phyloP scores from a whole-genome alignment of 2,113 vertebrate genomes.

The Elachura formosa region DNA sequence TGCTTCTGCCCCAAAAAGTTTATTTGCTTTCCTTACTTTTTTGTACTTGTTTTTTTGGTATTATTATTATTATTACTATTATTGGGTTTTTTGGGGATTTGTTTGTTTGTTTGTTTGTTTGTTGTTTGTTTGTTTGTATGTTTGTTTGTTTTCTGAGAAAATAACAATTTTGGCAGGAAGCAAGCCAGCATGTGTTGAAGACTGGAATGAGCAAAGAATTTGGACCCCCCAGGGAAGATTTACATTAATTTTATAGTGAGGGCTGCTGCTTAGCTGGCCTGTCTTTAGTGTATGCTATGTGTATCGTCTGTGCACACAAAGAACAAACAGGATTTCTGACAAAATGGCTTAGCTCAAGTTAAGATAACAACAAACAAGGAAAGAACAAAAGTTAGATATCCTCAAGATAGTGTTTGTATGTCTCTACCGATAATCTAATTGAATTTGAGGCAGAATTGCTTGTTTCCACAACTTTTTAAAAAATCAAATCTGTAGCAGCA shows the following conservation, averaged over 20 bases:
- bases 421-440: slow-evolving; percentile 22
- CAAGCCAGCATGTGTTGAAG: background rate
- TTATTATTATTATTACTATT: too few relatives aligned
- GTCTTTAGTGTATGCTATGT: background rate
- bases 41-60: background rate
- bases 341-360: slow-evolving; percentile 10
- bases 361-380: slow-evolving; percentile 19
- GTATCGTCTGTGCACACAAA: background rate
- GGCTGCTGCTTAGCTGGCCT: background rate
- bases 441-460: background rate
- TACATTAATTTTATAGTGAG: background rate
- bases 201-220: background rate
- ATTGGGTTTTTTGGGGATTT: too few relatives aligned
- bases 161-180: background rate
- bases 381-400: slow-evolving; percentile 16
- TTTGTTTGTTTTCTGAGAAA: background rate
- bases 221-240: background rate
- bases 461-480: background rate
- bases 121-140: background rate
- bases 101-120: too few relatives aligned
- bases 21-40: background rate
- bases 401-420: background rate
- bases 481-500: background rate
- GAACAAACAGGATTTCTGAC: slow-evolving; percentile 44
- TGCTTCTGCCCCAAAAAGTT: background rate